A percentile compares a stretch with the other conserved stretches of the same genome.
Conservation (phyloP, 2,888 invertebrate genomes). For the Eristalis pertinax region DNA sequence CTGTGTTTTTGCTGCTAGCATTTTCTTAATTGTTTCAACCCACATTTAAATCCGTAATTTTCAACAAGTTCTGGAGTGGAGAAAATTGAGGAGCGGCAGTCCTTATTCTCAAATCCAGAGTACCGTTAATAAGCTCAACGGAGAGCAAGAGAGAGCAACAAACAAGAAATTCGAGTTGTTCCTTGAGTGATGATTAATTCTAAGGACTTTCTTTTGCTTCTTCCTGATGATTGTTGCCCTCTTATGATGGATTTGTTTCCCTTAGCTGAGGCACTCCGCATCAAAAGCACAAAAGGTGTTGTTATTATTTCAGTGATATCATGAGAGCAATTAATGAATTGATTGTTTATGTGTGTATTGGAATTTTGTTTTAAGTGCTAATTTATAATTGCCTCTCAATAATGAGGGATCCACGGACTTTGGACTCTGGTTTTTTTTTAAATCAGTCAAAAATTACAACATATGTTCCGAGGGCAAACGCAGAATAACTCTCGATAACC, state of each 20-base stretch:
- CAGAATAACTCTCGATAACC: no score
- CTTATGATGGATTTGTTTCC: conserved; percentile 42
- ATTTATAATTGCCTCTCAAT: background rate
- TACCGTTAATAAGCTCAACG: conserved; percentile 31
- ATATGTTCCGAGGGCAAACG: background rate
- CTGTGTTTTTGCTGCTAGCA: conserved; percentile 3
- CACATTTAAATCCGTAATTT: conserved; percentile 53
- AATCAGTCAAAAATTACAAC: background rate
- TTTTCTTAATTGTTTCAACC: conserved; percentile 58
- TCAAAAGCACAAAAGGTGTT: conserved; percentile 21
- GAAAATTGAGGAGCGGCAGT: conserved; percentile 10
- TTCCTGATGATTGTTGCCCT: conserved; percentile 43
- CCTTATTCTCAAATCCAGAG: conserved; percentile 16
- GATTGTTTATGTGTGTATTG: conserved; percentile 5
- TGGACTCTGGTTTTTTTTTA: background rate
- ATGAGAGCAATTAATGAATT: conserved; percentile 44
- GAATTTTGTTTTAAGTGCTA: background rate
- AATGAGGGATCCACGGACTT: background rate
- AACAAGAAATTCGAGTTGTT: conserved; percentile 25
- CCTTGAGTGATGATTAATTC: conserved; percentile 29
- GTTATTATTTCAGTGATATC: conserved; percentile 29
- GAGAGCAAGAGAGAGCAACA: background rate
- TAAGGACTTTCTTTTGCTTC: conserved; percentile 31
- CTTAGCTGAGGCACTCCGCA: background rate
- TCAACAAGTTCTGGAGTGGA: conserved; percentile 18